Conservation (phyloP, 1,140 invertebrate species). For the Drosophila varians region DNA sequence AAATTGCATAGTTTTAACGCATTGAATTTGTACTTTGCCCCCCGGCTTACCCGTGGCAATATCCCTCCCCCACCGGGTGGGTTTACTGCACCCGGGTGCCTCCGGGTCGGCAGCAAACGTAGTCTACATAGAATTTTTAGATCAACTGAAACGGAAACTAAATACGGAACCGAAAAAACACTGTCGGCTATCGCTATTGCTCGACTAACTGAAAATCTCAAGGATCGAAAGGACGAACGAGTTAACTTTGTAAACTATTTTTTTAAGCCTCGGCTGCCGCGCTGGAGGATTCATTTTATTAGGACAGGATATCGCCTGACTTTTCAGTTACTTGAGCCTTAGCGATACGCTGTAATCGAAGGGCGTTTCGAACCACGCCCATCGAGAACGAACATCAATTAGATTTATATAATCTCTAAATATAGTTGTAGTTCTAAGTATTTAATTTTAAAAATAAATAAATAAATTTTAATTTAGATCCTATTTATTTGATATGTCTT, state of each 20-base stretch:
- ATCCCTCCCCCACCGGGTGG: slow-evolving; percentile 12
- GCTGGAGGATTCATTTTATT: slow-evolving; percentile 30
- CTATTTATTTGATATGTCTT: slow-evolving; percentile 80
- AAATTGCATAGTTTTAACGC: slow-evolving; percentile 78
- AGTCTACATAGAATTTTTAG: slow-evolving; percentile 72
- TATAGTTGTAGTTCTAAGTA: slow-evolving; percentile 78
- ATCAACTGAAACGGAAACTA: slow-evolving; percentile 67
- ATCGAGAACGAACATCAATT: slow-evolving; percentile 76
- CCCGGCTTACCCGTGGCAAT: slow-evolving; percentile 24
- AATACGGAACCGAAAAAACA: slow-evolving; percentile 55
- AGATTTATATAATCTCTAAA: slow-evolving; percentile 79
- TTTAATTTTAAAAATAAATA: slow-evolving; percentile 82
- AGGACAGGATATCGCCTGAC: slow-evolving; percentile 19
- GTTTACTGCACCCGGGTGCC: slow-evolving; percentile 16
- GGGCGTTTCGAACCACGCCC: slow-evolving; percentile 41
- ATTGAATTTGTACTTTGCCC: slow-evolving; percentile 71
- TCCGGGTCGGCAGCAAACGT: slow-evolving; percentile 54
- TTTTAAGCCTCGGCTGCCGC: slow-evolving; percentile 49
- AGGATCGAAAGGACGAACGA: slow-evolving; percentile 14
- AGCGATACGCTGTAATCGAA: slow-evolving; percentile 55
- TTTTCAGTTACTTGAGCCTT: slow-evolving; percentile 83
- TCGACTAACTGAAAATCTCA: slow-evolving; percentile 80
- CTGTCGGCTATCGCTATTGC: slow-evolving; percentile 72
- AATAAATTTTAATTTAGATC: slow-evolving; percentile 82
- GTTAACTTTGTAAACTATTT: slow-evolving; percentile 72